Base-by-base conservation (phyloP, 92 coral and sea anemone species). In the Scolanthus callimorphus region DNA sequence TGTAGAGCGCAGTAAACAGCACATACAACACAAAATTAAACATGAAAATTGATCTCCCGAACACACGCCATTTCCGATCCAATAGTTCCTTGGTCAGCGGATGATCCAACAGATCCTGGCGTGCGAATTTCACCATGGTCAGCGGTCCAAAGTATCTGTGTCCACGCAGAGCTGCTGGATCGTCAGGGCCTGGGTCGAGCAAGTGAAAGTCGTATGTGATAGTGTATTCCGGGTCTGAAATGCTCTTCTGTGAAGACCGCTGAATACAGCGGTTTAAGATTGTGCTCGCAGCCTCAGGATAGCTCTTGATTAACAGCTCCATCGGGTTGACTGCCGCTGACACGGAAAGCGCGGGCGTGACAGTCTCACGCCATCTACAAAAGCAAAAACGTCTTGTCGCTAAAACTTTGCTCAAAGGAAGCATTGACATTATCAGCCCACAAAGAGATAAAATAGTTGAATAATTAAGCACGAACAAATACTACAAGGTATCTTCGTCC, bases 141-240 rank as follows among this genome's bases (percentile, higher is more conserved):
- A 50, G 10, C 9, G 87, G 80, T 0, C 80, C 88, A 47, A 82
- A 80, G 62, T 74, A 89, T 22, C 89, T 66, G 29, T 63, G 51
- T 4, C 76, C 77, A 2, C 41, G 6, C 34, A 54, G 11, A 0
- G 3, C 24, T 1, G 52, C 77, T 30, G 71, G 76, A 25, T 85
- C 92, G 49, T 71, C 84, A 29, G 96, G 96, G 29, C 91, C 91
- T 59, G 88, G 92, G 63, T 89, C 96, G 0, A 89, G 82, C 20
- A 69, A 37, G 6, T 44, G 27, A 63, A 89, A 85, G 62, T 89
- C 80, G 64, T 80, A 89, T n/a, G 75, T 70, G 37, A 85, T 51
- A 11, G 77, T 47, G 49, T 69, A 76, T 17, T 80, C 76, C 17
- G 38, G 59, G 29, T 68, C 90, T 31, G 59, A 20, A 17, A 62